Evolutionary conservation across 2,113 vertebrate species (phyloP).

Genomic region (Marmota flaviventris): DNA sequence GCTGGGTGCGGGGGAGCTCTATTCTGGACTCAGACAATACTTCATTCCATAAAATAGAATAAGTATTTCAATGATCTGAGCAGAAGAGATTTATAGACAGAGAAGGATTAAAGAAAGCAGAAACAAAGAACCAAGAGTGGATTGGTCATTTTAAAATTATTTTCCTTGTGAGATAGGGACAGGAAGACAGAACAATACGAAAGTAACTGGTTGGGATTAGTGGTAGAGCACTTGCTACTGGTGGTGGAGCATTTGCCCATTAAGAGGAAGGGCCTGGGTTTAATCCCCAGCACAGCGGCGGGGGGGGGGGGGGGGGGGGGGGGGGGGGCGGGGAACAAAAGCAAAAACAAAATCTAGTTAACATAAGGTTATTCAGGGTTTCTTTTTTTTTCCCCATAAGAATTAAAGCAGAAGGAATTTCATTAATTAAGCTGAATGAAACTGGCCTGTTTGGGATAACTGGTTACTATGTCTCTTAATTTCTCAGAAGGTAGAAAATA

Average conservation of each 20-base stretch:
- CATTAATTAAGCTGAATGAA: background rate
- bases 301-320: too few species aligned
- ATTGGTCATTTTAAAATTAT: background rate
- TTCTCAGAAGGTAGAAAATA: background rate
- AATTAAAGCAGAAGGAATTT: background rate
- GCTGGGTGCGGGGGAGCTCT: too few species aligned
- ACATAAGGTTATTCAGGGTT: background rate
- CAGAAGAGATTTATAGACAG: background rate
- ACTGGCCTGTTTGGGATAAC: background rate
- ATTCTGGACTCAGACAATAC: background rate
- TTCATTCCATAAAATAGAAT: background rate
- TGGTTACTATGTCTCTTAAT: background rate
- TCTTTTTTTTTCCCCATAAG: background rate
- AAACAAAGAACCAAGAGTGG: background rate
- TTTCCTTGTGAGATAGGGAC: background rate
- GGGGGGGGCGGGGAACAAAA: too few species aligned
- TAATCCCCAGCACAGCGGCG: background rate
- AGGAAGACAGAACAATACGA: background rate
- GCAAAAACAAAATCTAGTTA: background rate
- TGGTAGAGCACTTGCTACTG: too few species aligned
- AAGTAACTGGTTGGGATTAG: background rate
- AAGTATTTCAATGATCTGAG: background rate
- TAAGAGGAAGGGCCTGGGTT: background rate
- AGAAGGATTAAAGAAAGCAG: background rate
- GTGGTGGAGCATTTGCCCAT: background rate